Evolutionary conservation across 2,797 vertebrate species (phyloP), one percentile per base, ranked within the genome.

Genomic region (Clarias laeviceps): DNA sequence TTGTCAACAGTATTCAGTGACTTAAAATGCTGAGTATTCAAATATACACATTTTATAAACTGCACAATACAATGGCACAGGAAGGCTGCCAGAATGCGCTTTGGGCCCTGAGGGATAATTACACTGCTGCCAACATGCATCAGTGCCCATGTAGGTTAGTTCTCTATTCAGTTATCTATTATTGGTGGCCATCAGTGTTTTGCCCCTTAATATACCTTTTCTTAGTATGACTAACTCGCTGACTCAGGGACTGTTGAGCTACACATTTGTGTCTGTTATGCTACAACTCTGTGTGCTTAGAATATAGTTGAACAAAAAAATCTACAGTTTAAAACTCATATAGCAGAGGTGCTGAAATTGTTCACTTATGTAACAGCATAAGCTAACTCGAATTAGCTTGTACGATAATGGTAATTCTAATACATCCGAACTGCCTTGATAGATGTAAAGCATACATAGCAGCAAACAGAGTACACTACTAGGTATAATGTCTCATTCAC

Each of bases 71-170:
- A 91, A 59, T 29, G 87, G 78, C 73, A 62, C 62, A 74, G 57
- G 79, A 90, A 90, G 90, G 89, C 90, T 87, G 87, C 56, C 68
- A 83, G 77, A 22, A 84, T 83, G 34, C 2, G 72, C 83, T 88
- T 91, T 91, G 90, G 85, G 90, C 92, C 92, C 29, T 57, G 88
- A 93, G 92, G 91, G 88, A 86, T 86, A 72, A 59, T 84, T 61
- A 70, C 82, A 20, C 80, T 65, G 12, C 85, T 56, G 68, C 68
- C 87, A 90, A 91, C 87, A 86, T 89, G 93, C 95, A 92, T 95
- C 94, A 92, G 91, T 94, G 91, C 91, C 84, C 90, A 95, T 93
- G 90, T 94, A 90, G 94, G 94, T 94, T 93, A 93, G 85, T 73
- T 27, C 54, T 87, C 50, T 50, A 88, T 6, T 37, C 81, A 89